Percentiles rank a stretch among this genome's conserved stretches.
phyloP scores from a whole-genome alignment of 2,888 invertebrate species.

The Calliopum simillimum region DNA sequence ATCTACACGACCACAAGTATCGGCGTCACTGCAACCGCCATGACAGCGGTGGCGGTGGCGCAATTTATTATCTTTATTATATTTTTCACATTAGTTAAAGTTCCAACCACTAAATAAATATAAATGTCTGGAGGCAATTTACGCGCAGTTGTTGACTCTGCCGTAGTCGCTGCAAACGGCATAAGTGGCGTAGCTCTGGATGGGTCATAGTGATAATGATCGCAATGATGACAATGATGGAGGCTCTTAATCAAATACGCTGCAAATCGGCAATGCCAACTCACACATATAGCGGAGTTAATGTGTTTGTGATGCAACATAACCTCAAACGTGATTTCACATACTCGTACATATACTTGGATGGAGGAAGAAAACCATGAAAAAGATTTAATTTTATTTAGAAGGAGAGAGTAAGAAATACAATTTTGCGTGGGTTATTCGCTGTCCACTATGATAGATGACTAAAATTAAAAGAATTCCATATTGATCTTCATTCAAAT shows the following conservation, averaged over 20 bases:
- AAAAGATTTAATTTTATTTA: no score
- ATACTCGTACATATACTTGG: no score
- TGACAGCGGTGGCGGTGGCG: slow-evolving; percentile 42
- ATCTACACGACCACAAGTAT: background rate
- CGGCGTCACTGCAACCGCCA: slow-evolving; percentile 33
- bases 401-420: no score
- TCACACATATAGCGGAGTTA: background rate
- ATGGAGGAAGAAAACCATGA: no score
- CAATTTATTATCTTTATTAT: slow-evolving; percentile 45
- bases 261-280: background rate
- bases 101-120: slow-evolving; percentile 47
- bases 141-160: slow-evolving; percentile 15
- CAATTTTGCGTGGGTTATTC: no score
- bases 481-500: no score
- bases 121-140: slow-evolving; percentile 39
- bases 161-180: slow-evolving; percentile 36
- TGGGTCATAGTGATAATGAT: background rate
- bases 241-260: slow-evolving; percentile 55
- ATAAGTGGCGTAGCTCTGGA: slow-evolving; percentile 2
- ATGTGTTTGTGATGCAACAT: background rate
- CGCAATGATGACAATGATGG: slow-evolving; percentile 50
- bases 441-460: no score
- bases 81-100: slow-evolving; percentile 47
- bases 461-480: no score
- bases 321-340: background rate